A percentile compares a stretch with the other conserved stretches of the same genome.
phyloP scores from a whole-genome alignment of 2,888 invertebrate genomes.

The Watsonalla binaria region DNA sequence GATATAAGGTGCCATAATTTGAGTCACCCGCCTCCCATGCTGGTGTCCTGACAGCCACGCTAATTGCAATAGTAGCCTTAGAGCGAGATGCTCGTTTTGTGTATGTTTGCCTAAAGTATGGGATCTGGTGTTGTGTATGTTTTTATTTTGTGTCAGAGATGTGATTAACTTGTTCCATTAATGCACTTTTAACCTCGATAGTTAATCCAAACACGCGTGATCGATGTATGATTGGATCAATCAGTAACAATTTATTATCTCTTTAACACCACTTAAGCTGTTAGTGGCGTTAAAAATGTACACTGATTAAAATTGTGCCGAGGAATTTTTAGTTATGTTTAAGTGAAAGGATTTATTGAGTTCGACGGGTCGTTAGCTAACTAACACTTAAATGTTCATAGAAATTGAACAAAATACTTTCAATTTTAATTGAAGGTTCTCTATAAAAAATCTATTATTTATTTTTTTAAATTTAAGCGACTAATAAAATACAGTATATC shows the following conservation, averaged over 20 bases:
- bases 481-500: no score
- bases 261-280: neutral
- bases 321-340: neutral
- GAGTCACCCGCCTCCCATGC: no score
- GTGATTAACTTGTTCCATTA: neutral
- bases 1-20: no score
- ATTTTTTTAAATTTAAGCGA: no score
- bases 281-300: neutral
- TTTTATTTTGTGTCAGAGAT: neutral
- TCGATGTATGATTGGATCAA: neutral
- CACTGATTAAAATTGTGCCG: neutral
- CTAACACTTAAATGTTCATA: neutral
- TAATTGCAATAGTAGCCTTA: no score
- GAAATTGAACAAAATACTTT: no score
- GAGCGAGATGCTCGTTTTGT: no score
- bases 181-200: neutral
- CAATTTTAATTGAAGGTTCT: no score
- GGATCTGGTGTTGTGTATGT: no score
- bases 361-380: neutral
- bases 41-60: no score
- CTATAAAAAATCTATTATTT: no score
- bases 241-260: neutral
- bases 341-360: neutral
- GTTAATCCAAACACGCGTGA: neutral
- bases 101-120: no score